phyloP scores from a whole-genome alignment of 2,797 vertebrate genomes.

The Pangasius larnaudii region DNA sequence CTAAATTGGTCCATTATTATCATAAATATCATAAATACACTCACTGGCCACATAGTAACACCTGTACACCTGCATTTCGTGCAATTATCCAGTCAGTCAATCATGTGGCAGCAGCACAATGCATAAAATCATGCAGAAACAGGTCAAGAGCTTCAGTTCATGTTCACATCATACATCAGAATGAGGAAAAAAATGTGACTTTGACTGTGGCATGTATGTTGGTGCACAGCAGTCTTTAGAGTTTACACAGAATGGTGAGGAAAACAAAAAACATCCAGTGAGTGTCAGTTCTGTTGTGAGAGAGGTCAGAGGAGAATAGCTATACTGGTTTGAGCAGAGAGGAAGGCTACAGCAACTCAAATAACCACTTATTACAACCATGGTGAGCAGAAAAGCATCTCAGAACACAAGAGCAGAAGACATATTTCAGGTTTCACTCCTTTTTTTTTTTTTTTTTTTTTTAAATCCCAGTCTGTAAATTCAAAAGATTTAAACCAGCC shows the following conservation, averaged over 20 bases:
- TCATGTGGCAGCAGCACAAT: neutral
- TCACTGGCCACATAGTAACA: neutral
- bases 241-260: neutral
- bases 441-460: neutral
- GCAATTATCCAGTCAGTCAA: neutral
- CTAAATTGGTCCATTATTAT: neutral
- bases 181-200: neutral
- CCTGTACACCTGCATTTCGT: neutral
- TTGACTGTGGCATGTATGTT: neutral
- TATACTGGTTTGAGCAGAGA: neutral
- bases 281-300: neutral
- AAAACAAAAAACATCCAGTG: neutral
- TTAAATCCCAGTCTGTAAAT: neutral
- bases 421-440: neutral
- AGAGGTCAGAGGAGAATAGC: neutral
- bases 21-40: neutral
- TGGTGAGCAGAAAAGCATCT: neutral
- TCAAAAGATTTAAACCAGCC: neutral
- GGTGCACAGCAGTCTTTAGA: neutral
- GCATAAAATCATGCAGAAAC: neutral
- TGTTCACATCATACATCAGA: neutral
- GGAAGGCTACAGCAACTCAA: neutral
- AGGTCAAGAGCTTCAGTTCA: neutral
- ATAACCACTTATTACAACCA: neutral
- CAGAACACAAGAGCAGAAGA: neutral